Conservation (phyloP, 2,888 invertebrate species). For the Myopa tessellatipennis region DNA sequence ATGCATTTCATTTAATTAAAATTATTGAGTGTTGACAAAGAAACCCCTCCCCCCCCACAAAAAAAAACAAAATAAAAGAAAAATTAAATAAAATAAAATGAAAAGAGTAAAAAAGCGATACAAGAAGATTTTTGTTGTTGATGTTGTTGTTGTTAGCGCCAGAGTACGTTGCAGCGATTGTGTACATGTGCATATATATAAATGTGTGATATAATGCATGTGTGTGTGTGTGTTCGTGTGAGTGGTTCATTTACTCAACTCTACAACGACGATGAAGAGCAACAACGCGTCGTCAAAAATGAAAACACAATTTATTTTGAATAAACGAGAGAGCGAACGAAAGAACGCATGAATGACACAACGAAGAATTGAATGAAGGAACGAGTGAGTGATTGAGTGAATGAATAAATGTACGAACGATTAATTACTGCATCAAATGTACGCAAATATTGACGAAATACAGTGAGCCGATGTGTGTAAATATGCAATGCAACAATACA, state of each 20-base stretch:
- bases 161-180: background rate
- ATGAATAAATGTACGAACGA: constrained; percentile 9
- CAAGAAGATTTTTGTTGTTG: background rate
- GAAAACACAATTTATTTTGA: constrained; percentile 1
- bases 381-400: background rate
- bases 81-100: background rate
- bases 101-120: background rate
- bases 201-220: background rate
- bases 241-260: background rate
- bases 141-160: background rate
- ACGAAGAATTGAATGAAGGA: background rate
- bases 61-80: too few relatives aligned
- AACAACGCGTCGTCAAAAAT: background rate
- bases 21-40: too few relatives aligned
- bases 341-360: background rate
- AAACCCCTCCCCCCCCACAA: too few relatives aligned
- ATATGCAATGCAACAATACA: too few relatives aligned
- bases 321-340: background rate
- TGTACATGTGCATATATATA: background rate
- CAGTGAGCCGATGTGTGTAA: too few relatives aligned
- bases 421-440: constrained; percentile 22
- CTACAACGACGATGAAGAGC: background rate
- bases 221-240: background rate
- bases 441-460: background rate
- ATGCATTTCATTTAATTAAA: too few relatives aligned